phyloP scores from a whole-genome alignment of 1,140 invertebrate species.

The Proales similis region DNA sequence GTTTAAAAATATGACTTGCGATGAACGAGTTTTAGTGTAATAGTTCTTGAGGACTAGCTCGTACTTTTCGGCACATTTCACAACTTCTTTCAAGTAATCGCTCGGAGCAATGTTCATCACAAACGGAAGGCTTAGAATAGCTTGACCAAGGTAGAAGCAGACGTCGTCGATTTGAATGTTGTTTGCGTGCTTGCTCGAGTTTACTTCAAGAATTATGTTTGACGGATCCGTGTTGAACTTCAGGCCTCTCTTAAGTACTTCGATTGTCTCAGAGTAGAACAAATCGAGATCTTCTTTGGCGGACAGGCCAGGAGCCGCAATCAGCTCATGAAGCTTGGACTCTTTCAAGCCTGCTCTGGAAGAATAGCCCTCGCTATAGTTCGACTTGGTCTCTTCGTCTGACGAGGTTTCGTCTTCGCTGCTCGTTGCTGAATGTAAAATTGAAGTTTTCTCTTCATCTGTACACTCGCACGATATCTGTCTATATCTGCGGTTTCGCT shows the following conservation, averaged over 20 bases:
- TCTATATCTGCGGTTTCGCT: neutral
- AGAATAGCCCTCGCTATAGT: neutral
- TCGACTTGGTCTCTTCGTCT: neutral
- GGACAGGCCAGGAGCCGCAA: too few species aligned
- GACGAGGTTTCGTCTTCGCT: neutral
- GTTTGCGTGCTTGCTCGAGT: constrained; percentile 21
- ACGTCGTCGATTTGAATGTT: constrained; percentile 35
- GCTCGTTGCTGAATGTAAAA: neutral
- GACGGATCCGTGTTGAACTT: constrained; percentile 12
- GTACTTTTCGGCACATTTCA: constrained; percentile 9
- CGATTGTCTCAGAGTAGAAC: constrained; percentile 8
- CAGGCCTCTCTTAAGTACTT: constrained; percentile 3
- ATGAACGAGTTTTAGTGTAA: constrained; percentile 26
- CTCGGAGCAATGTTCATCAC: neutral
- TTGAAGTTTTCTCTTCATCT: neutral
- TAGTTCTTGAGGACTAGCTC: constrained; percentile 14
- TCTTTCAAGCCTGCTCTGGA: neutral
- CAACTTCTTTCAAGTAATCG: constrained; percentile 17
- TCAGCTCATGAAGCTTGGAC: neutral
- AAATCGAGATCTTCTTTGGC: constrained; percentile 10
- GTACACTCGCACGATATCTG: neutral
- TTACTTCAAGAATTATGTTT: constrained; percentile 33
- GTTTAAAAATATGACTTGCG: constrained; percentile 21
- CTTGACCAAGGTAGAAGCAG: constrained; percentile 18
- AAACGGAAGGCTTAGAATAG: constrained; percentile 20